These are phyloP conservation scores for Spea multiplicata DNA, from an alignment of 2,113 vertebrate genomes.

Conservation along the genomic window DNA sequence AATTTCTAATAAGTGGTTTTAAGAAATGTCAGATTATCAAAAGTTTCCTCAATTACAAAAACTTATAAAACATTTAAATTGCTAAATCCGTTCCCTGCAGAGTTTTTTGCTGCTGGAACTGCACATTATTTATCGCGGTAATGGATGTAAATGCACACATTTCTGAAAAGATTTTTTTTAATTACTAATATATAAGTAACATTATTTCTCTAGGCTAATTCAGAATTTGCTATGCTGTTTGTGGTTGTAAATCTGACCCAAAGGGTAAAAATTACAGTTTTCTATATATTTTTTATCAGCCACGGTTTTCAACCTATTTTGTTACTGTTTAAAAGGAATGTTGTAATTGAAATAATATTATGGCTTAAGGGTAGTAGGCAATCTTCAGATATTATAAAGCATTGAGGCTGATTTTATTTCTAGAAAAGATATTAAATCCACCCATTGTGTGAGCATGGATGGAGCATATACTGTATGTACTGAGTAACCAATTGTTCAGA, in stretches of 20 bases:
- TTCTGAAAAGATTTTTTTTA: conserved; percentile 53
- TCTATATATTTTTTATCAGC: conserved; percentile 1
- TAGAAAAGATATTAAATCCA: too few species aligned
- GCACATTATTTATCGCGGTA: conserved; percentile 54
- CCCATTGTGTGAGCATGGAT: too few species aligned
- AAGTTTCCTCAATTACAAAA: conserved; percentile 79
- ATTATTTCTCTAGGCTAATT: conserved; percentile 4
- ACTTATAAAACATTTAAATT: conserved; percentile 85
- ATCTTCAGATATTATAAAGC: too few species aligned
- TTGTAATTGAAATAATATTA: conserved; percentile 8
- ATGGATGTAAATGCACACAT: conserved; percentile 54
- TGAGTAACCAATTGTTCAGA: too few species aligned
- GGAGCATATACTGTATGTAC: too few species aligned
- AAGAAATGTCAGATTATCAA: conserved; percentile 85
- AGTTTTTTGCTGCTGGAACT: conserved; percentile 64
- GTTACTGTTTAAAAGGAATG: background rate
- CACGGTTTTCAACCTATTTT: background rate
- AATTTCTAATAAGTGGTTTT: conserved; percentile 82
- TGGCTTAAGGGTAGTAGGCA: too few species aligned
- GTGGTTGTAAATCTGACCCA: background rate
- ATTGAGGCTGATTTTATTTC: too few species aligned
- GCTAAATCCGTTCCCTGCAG: conserved; percentile 72
- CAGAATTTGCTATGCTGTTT: background rate
- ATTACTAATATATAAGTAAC: conserved; percentile 52
- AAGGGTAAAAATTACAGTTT: background rate